Evolutionary conservation across 2,797 vertebrate species (phyloP).

Genomic region (Karalla daura): DNA sequence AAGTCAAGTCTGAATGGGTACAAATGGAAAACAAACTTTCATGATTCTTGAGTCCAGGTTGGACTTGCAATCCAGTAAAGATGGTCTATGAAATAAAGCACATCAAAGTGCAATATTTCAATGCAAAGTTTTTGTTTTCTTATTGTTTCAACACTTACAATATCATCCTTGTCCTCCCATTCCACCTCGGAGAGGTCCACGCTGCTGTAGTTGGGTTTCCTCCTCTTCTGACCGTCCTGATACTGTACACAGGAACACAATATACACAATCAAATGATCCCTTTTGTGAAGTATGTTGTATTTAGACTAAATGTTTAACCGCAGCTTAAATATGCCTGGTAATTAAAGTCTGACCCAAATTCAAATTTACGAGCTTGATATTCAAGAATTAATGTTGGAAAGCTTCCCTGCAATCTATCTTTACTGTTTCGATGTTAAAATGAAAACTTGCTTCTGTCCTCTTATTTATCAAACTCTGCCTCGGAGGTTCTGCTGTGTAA

Average conservation of each 20-base stretch:
- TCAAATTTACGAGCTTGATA: constrained; percentile 13
- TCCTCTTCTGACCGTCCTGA: constrained; percentile 93
- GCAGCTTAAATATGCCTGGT: constrained; percentile 19
- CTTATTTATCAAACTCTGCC: constrained; percentile 45
- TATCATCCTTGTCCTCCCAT: constrained; percentile 97
- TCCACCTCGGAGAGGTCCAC: constrained; percentile 98
- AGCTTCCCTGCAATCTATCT: constrained; percentile 17
- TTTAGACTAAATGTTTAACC: constrained; percentile 25
- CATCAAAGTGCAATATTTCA: no score
- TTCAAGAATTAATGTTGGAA: constrained; percentile 11
- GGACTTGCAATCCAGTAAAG: no score
- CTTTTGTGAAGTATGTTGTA: constrained; percentile 9
- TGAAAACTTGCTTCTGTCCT: constrained; percentile 19
- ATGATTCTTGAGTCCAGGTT: no score
- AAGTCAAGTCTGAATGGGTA: no score
- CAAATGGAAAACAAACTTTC: no score
- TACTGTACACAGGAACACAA: constrained; percentile 85
- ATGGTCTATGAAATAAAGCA: no score
- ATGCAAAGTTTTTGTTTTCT: background rate
- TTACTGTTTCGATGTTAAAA: constrained; percentile 31
- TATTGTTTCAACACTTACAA: constrained; percentile 81
- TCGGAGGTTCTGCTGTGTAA: constrained; percentile 48
- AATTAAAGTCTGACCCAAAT: constrained; percentile 30
- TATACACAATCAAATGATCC: constrained; percentile 31
- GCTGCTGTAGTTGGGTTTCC: constrained; percentile 96